Percentiles rank a stretch among this genome's conserved stretches.
Conservation (phyloP, 2,888 invertebrate species). For the Thyatira batis region DNA sequence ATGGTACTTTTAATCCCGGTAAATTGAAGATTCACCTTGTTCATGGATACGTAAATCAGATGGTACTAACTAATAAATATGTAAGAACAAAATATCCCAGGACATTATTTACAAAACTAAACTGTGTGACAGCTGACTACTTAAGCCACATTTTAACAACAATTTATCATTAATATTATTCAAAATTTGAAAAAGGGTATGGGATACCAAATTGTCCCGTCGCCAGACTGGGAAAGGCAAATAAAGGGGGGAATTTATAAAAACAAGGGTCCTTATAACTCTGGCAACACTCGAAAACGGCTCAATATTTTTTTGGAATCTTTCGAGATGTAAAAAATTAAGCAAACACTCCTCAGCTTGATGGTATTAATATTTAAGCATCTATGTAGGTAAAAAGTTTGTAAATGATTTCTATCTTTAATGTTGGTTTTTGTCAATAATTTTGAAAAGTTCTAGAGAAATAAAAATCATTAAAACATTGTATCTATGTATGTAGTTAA, state of each 20-base stretch:
- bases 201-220: constrained; percentile 21
- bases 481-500: too few relatives aligned
- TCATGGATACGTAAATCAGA: too few relatives aligned
- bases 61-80: too few relatives aligned
- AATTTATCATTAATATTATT: neutral
- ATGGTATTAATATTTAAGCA: neutral
- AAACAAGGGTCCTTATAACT: constrained; percentile 54
- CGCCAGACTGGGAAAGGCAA: constrained; percentile 67
- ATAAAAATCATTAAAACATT: too few relatives aligned
- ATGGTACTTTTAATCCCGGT: too few relatives aligned
- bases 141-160: too few relatives aligned
- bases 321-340: constrained; percentile 8
- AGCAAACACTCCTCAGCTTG: neutral
- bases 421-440: neutral
- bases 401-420: too few relatives aligned
- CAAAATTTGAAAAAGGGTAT: neutral
- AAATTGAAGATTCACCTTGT: too few relatives aligned
- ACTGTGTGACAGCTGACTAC: too few relatives aligned
- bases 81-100: too few relatives aligned
- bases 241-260: constrained; percentile 62
- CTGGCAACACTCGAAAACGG: constrained; percentile 29
- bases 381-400: too few relatives aligned
- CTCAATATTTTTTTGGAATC: constrained; percentile 36
- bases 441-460: too few relatives aligned
- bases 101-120: neutral